phyloP scores from a whole-genome alignment of 92 coral and sea anemone species.

The Phenganax subtilis region DNA sequence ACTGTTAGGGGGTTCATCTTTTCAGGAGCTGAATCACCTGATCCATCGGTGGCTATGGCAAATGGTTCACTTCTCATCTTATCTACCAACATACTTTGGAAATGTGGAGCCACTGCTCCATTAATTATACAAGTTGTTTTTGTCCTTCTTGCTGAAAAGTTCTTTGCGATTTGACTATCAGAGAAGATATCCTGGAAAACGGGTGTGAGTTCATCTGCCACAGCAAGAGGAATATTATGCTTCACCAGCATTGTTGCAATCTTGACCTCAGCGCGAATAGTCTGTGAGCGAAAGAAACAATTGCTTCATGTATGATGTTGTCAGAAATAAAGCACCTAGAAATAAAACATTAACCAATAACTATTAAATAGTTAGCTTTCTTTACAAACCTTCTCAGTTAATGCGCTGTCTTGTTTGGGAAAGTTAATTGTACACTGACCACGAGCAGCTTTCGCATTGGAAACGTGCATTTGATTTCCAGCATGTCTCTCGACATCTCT shows the following conservation, averaged over 20 bases:
- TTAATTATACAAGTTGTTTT: constrained; percentile 36
- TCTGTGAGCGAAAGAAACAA: not conserved
- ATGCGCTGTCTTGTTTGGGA: too few species aligned
- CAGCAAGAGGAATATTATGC: constrained; percentile 40
- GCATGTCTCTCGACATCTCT: too few species aligned
- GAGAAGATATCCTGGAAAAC: constrained; percentile 25
- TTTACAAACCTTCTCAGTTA: constrained; percentile 22
- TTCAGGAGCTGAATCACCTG: constrained; percentile 15
- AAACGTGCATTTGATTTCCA: too few species aligned
- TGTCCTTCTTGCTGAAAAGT: constrained; percentile 25
- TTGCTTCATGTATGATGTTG: not conserved
- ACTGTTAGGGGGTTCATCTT: constrained; percentile 40
- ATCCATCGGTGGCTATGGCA: constrained; percentile 27
- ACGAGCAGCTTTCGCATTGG: too few species aligned
- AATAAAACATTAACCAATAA: not conserved
- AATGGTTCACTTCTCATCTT: constrained; percentile 1
- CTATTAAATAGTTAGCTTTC: not conserved
- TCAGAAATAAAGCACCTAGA: too few species aligned
- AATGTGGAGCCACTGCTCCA: constrained; percentile 32
- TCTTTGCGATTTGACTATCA: constrained; percentile 37
- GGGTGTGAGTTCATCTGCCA: constrained; percentile 30
- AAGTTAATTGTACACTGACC: too few species aligned
- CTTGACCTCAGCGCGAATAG: constrained; percentile 47
- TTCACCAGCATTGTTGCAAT: constrained; percentile 36
- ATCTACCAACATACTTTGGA: constrained; percentile 25